Conservation (phyloP, 2,888 invertebrate species). For the Ephialtes manifestator region DNA sequence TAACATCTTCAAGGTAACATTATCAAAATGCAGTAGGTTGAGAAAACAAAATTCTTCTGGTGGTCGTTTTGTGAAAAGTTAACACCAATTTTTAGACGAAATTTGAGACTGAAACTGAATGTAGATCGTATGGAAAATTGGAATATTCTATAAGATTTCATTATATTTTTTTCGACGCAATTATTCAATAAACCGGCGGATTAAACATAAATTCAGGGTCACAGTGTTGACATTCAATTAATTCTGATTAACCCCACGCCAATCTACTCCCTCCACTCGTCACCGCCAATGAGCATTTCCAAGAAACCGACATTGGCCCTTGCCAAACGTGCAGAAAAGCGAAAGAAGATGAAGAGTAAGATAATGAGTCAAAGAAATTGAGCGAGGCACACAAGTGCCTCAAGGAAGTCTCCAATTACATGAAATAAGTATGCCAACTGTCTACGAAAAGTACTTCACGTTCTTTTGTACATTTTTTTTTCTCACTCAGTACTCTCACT, state of each 20-base stretch:
- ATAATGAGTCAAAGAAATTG: constrained; percentile 47
- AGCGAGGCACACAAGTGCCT: constrained; percentile 46
- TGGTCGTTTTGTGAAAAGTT: too few species aligned
- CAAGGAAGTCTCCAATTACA: constrained; percentile 67
- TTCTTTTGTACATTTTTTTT: constrained; percentile 23
- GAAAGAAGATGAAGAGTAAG: constrained; percentile 18
- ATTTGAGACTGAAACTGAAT: too few species aligned
- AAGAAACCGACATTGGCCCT: constrained; percentile 48
- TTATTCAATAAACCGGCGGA: background rate
- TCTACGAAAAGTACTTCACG: constrained; percentile 13
- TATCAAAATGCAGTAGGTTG: too few species aligned
- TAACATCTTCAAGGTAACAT: too few species aligned
- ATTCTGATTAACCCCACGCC: background rate
- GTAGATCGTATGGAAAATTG: too few species aligned
- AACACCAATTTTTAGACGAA: too few species aligned
- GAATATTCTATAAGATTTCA: background rate
- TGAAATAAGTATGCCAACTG: constrained; percentile 17
- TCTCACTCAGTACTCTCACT: background rate
- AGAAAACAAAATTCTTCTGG: too few species aligned
- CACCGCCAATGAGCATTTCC: constrained; percentile 18
- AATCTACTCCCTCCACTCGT: background rate
- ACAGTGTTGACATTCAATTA: background rate
- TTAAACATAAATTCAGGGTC: background rate
- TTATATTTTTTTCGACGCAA: background rate
- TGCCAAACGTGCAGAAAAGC: background rate